Evolutionary conservation across 1,140 invertebrate genomes (phyloP).

Genomic region (Trichogramma pretiosum): DNA sequence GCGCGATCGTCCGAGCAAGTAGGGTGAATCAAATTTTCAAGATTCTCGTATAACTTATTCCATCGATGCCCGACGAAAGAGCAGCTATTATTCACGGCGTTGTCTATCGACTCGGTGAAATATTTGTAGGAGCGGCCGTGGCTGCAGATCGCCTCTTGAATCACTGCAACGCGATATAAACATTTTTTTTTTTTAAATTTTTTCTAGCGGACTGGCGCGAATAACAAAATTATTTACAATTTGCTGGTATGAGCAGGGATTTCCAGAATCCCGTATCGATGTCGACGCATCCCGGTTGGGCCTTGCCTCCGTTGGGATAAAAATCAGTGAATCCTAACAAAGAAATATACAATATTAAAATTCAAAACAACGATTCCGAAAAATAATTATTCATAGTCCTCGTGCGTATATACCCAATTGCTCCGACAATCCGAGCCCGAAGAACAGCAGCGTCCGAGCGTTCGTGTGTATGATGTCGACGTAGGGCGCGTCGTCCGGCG

Average conservation of each 20-base stretch:
- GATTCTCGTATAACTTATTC: conserved; percentile 40
- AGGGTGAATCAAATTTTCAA: too few relatives aligned
- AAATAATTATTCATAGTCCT: too few relatives aligned
- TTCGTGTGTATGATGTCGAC: conserved; percentile 66
- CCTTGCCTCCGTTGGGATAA: conserved; percentile 59
- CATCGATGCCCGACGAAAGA: conserved; percentile 46
- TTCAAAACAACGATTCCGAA: too few relatives aligned
- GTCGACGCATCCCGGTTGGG: conserved; percentile 51
- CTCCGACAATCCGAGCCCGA: conserved; percentile 51
- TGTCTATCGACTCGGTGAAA: conserved; percentile 47
- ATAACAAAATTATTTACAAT: too few relatives aligned
- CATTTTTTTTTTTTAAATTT: too few relatives aligned
- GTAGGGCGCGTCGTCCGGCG: conserved; percentile 52
- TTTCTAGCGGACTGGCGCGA: too few relatives aligned
- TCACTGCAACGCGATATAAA: conserved; percentile 28
- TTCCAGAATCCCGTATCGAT: too few relatives aligned
- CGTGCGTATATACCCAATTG: too few relatives aligned
- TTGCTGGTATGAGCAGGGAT: too few relatives aligned
- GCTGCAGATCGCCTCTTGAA: conserved; percentile 49
- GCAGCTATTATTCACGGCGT: conserved; percentile 37
- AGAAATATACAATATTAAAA: too few relatives aligned
- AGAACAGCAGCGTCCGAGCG: conserved; percentile 37
- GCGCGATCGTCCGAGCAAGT: too few relatives aligned
- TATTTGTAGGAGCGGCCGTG: conserved; percentile 50
- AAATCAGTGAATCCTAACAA: conserved; percentile 59